Evolutionary conservation across 2,113 vertebrate genomes (phyloP).

Genomic region (Corydoras maculifer): DNA sequence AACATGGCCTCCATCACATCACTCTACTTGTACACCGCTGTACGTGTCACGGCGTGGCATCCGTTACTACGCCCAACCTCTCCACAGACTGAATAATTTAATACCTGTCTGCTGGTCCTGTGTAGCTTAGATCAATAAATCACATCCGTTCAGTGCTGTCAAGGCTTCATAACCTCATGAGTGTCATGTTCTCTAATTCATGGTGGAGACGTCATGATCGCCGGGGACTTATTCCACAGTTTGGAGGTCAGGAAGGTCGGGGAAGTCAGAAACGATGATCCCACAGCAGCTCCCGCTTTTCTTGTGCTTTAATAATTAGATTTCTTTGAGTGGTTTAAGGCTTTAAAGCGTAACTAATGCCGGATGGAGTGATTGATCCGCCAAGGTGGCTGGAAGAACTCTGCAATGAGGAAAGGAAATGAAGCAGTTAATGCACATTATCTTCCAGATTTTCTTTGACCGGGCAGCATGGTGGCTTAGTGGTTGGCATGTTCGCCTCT

Average conservation of each 20-base stretch:
- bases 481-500: no score
- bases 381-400: no score
- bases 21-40: no score
- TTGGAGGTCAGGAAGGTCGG: slow-evolving; percentile 21
- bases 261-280: background rate
- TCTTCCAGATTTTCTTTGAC: no score
- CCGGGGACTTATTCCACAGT: background rate
- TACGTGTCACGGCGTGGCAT: slow-evolving; percentile 7
- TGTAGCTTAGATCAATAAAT: slow-evolving; percentile 24
- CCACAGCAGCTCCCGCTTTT: background rate
- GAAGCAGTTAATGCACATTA: no score
- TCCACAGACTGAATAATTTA: slow-evolving; percentile 34
- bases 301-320: no score
- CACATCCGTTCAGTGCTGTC: slow-evolving; percentile 33
- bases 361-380: no score
- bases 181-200: slow-evolving; percentile 7
- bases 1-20: background rate
- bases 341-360: no score
- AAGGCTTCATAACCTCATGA: slow-evolving; percentile 17
- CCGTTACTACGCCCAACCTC: slow-evolving; percentile 18
- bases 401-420: no score
- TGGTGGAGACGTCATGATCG: background rate
- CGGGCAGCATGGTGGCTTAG: no score
- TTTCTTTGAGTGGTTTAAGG: no score
- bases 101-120: slow-evolving; percentile 26